Conservation (phyloP, 2,113 vertebrate species). For the Rhynchomys soricoides region DNA sequence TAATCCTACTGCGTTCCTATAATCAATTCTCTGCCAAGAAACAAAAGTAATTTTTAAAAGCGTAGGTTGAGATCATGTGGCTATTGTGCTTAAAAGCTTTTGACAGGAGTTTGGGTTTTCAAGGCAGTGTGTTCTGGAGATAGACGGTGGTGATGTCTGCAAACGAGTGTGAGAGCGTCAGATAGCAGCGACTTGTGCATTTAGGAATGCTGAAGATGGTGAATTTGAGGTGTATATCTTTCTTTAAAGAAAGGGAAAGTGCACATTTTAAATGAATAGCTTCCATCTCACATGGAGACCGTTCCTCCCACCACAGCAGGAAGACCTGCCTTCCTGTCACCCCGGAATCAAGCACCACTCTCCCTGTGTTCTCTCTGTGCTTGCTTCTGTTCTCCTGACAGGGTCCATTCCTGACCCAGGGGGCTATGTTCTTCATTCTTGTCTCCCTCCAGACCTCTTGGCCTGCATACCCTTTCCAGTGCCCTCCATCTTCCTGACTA, state of each 20-base stretch:
- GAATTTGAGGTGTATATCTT: slow-evolving; percentile 6
- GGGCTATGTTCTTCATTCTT: background rate
- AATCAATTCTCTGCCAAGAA: slow-evolving; percentile 32
- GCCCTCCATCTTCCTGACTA: background rate
- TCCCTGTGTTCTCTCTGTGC: background rate
- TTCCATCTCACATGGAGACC: background rate
- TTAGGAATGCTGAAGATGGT: background rate
- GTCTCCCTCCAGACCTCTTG: background rate
- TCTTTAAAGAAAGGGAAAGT: background rate
- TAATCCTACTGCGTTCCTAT: background rate
- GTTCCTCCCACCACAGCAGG: background rate
- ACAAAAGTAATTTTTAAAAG: slow-evolving; percentile 60
- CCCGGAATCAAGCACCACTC: accelerated
- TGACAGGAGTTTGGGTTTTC: background rate
- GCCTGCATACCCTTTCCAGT: background rate
- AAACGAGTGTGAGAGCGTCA: background rate
- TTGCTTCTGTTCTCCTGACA: background rate
- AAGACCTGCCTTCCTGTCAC: background rate
- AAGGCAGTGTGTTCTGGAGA: background rate
- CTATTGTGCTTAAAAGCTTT: slow-evolving; percentile 60
- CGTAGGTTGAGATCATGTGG: background rate
- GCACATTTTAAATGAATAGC: background rate
- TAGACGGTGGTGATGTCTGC: background rate
- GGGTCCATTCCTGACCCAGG: background rate
- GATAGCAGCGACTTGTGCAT: background rate